These are phyloP conservation scores for Gambelia wislizenii DNA, from an alignment of 2,797 vertebrate species.

Conservation along the genomic window DNA sequence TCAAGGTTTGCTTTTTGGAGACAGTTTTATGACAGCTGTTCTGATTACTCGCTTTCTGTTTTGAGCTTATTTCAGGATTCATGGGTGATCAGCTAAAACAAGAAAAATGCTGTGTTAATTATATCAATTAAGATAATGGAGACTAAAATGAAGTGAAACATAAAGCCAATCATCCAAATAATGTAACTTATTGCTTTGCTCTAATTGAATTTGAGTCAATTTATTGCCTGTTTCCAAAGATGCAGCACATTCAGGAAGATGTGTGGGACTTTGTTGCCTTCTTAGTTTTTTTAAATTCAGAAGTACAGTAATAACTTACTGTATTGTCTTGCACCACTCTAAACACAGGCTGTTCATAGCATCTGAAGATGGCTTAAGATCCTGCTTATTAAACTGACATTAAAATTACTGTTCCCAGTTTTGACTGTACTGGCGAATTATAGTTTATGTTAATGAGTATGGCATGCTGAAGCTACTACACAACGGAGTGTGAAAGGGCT, in stretches of 20 bases:
- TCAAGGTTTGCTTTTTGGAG: too few relatives aligned
- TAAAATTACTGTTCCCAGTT: neutral
- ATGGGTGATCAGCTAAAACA: slow-evolving; percentile 46
- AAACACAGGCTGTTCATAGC: neutral
- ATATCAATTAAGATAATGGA: slow-evolving; percentile 45
- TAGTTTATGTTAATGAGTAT: neutral
- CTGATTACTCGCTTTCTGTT: slow-evolving; percentile 15
- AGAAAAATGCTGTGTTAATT: slow-evolving; percentile 52
- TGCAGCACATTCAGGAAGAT: neutral
- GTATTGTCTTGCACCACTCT: neutral
- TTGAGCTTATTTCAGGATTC: slow-evolving; percentile 31
- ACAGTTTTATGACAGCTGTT: neutral
- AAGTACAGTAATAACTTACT: neutral
- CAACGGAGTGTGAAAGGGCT: neutral
- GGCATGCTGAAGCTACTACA: neutral
- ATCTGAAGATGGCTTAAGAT: neutral
- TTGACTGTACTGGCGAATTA: neutral
- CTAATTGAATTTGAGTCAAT: slow-evolving; percentile 44
- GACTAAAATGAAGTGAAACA: slow-evolving; percentile 35
- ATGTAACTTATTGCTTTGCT: slow-evolving; percentile 37
- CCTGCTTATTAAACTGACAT: neutral
- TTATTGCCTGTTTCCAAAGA: slow-evolving; percentile 18
- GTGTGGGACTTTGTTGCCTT: neutral
- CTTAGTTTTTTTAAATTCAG: neutral
- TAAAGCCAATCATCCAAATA: slow-evolving; percentile 49